Base-by-base conservation (phyloP, 2,888 invertebrate genomes). In the Caenorhabditis zanzibari region DNA sequence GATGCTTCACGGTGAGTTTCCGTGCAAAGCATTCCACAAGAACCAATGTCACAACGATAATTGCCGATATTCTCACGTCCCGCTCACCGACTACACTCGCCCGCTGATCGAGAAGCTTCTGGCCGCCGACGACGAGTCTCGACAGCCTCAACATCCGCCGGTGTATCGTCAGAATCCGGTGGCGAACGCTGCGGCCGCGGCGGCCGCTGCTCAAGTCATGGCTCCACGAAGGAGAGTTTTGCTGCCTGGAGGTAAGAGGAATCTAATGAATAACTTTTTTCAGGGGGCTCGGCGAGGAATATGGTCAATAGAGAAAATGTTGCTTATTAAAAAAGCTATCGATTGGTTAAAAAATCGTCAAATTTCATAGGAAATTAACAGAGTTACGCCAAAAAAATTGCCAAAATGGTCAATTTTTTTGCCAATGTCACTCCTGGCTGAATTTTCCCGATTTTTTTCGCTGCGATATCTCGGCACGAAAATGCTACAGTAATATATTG, bases 1-100 rank as follows among this genome's bases (percentile, higher is more conserved):
- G 2, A 86, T 88, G 63, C 87, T 92, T 69, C 92, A 92, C 82
- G 92, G 92, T 41, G 92, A 92, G 49, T 92, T 85, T 72, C 92
- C 92, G 35, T 91, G 91, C 82, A 89, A 88, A 63, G 88, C 86
- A 10, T 91, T 88, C 81, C 91, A 92, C 84, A 90, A 89, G 66
- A 90, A 90, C 38, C 86, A 88, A 47, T 92, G 91, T 69, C 64
- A 76, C n/a, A 86, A 87, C 14, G 90, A 91, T 22, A 89, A 86
- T 22, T 92, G 92, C 75, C 86, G 85, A 10, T 92, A 84, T 76
- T 92, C 92, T 24, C 92, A 92, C 79, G 85, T 85, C 59, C 90
- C 91, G 10, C 82, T 92, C 26, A 90, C 89, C 52, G 92, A 92
- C 16, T 90, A 87, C 75, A 91, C 92, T 2, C 80, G 85, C 14